Evolutionary conservation across 2,113 vertebrate genomes (phyloP).

Genomic region (Alligator sinensis): DNA sequence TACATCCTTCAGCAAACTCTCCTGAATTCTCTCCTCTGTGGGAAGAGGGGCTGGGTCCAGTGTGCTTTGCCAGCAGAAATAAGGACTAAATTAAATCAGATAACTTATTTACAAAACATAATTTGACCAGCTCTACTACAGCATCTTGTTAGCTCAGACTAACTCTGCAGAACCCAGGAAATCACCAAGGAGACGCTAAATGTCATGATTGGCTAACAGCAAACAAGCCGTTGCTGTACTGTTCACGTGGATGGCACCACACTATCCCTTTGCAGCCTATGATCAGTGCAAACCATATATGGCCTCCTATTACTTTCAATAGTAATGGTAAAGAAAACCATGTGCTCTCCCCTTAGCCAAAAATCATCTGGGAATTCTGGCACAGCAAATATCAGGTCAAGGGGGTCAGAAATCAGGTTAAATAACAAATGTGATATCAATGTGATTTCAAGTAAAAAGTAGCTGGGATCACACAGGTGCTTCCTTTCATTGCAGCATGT

Average conservation of each 20-base stretch:
- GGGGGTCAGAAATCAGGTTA: not conserved
- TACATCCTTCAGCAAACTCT: not conserved
- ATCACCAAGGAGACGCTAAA: slow-evolving; percentile 72
- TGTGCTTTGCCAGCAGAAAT: not conserved
- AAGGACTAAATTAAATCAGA: not conserved
- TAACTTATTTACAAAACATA: not conserved
- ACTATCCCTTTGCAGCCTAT: slow-evolving; percentile 25
- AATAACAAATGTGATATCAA: not conserved
- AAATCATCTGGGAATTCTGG: not conserved
- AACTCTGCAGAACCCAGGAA: slow-evolving; percentile 55
- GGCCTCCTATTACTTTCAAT: not conserved
- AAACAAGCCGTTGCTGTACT: slow-evolving; percentile 30
- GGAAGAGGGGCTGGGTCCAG: not conserved
- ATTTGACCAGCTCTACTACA: slow-evolving; percentile 1
- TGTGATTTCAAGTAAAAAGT: not conserved
- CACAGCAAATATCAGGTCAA: not conserved
- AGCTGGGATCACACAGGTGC: not conserved
- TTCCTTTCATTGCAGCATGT: not conserved
- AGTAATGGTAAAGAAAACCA: not conserved
- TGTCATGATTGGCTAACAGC: slow-evolving; percentile 59
- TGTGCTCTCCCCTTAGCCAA: not conserved
- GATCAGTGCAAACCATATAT: not conserved
- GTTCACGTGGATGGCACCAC: slow-evolving; percentile 2
- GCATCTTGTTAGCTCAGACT: slow-evolving; percentile 36
- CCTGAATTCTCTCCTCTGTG: not conserved